Conservation (phyloP, 1,140 invertebrate genomes). For the Psilanteris sp. region DNA sequence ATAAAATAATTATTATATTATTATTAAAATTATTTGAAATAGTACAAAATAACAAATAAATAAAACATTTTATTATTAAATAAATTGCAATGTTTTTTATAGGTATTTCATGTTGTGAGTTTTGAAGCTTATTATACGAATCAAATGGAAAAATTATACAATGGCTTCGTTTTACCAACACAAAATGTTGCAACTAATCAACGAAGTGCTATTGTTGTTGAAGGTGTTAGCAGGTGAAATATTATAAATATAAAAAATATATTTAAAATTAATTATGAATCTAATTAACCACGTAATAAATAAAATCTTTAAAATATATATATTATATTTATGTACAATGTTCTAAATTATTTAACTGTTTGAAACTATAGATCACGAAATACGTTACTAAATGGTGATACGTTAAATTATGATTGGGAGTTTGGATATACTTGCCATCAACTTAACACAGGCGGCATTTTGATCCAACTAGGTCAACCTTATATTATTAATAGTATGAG, state of each 20-base stretch:
- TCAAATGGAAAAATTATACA: constrained; percentile 86
- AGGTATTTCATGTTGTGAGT: constrained; percentile 95
- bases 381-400: constrained; percentile 97
- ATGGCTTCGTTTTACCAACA: constrained; percentile 90
- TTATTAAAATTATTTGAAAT: too few relatives aligned
- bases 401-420: constrained; percentile 98
- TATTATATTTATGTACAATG: constrained; percentile 24
- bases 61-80: not conserved
- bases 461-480: constrained; percentile 97
- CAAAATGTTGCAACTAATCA: constrained; percentile 95
- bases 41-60: constrained; percentile 10
- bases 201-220: constrained; percentile 93
- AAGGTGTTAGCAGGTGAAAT: constrained; percentile 87
- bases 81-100: not conserved
- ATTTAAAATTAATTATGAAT: too few relatives aligned
- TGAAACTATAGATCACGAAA: constrained; percentile 87
- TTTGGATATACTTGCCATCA: constrained; percentile 99
- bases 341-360: constrained; percentile 32
- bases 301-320: too few relatives aligned
- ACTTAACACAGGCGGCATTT: constrained; percentile 95
- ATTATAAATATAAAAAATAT: not conserved
- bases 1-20: too few relatives aligned
- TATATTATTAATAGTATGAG: constrained; percentile 95
- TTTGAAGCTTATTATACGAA: constrained; percentile 93
- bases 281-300: too few relatives aligned